Evolutionary conservation across 2,888 invertebrate species (phyloP).

Genomic region (Epsilonema sp.): DNA sequence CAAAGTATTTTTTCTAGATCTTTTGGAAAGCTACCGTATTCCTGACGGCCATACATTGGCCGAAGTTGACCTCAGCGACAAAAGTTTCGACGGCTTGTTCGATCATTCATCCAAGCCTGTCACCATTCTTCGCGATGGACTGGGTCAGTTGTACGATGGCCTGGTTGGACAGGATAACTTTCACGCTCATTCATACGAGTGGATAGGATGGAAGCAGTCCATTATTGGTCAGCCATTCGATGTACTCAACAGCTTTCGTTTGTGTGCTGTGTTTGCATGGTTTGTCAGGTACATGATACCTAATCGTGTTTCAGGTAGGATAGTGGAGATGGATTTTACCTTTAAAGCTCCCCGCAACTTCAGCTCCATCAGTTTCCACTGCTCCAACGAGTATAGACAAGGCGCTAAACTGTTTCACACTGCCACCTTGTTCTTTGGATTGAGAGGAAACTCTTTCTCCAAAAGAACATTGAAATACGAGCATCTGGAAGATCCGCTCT

Average conservation of each 20-base stretch:
- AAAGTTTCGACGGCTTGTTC: slow-evolving; percentile 47
- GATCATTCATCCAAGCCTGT: slow-evolving; percentile 15
- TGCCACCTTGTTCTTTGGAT: slow-evolving; percentile 1
- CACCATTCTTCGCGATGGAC: slow-evolving; percentile 49
- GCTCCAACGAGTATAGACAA: slow-evolving; percentile 61
- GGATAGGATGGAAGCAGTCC: slow-evolving; percentile 73
- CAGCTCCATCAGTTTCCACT: slow-evolving; percentile 55
- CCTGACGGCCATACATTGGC: slow-evolving; percentile 60
- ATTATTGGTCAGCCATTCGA: too few relatives aligned
- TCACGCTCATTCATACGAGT: slow-evolving; percentile 41
- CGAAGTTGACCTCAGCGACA: slow-evolving; percentile 59
- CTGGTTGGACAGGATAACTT: slow-evolving; percentile 34
- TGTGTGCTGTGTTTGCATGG: too few relatives aligned
- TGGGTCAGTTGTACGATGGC: slow-evolving; percentile 55
- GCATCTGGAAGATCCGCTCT: not conserved
- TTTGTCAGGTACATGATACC: too few relatives aligned
- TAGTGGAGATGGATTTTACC: too few relatives aligned
- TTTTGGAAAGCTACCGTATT: slow-evolving; percentile 63
- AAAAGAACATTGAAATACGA: not conserved
- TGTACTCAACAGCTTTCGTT: too few relatives aligned
- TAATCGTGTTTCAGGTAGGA: too few relatives aligned
- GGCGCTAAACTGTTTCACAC: slow-evolving; percentile 39
- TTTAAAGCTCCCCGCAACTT: too few relatives aligned
- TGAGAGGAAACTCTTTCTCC: not conserved
- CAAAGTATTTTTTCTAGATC: too few relatives aligned